Percentiles rank a stretch among this genome's conserved stretches.
Evolutionary conservation across 2,797 vertebrate genomes (phyloP).

Genomic region (Mycteria americana): DNA sequence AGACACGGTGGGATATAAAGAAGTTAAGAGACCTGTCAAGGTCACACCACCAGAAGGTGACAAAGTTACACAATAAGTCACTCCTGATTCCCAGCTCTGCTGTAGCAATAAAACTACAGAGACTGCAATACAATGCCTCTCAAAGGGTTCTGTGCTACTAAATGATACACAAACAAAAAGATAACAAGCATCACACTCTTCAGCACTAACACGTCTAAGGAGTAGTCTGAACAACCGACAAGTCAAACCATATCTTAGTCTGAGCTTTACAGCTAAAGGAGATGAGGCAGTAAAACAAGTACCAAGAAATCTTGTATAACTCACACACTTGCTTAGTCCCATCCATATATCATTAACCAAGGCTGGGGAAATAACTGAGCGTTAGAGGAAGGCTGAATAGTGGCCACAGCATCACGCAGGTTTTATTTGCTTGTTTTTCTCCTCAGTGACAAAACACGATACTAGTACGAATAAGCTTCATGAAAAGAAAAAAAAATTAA

Average conservation of each 20-base stretch:
- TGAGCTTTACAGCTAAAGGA: background rate
- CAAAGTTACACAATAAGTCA: conserved; percentile 4
- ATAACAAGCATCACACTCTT: background rate
- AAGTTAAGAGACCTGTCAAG: conserved; percentile 5
- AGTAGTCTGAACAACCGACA: background rate
- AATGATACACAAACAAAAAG: background rate
- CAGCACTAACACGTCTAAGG: background rate
- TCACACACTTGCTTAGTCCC: background rate
- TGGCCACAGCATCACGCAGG: background rate
- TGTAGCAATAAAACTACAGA: background rate
- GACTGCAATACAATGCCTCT: background rate
- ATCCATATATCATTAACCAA: background rate
- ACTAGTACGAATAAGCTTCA: accelerated
- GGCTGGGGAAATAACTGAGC: background rate
- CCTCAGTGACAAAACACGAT: background rate
- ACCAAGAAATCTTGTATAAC: background rate
- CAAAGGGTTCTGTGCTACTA: background rate
- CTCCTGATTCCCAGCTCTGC: background rate
- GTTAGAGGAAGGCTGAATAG: background rate
- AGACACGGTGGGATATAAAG: background rate
- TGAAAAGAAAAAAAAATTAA: background rate
- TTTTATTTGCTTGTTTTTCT: background rate
- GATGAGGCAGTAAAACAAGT: background rate
- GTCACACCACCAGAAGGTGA: background rate
- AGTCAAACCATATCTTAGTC: background rate